phyloP scores from a whole-genome alignment of 2,113 vertebrate species.

The Corydoras sp. region DNA sequence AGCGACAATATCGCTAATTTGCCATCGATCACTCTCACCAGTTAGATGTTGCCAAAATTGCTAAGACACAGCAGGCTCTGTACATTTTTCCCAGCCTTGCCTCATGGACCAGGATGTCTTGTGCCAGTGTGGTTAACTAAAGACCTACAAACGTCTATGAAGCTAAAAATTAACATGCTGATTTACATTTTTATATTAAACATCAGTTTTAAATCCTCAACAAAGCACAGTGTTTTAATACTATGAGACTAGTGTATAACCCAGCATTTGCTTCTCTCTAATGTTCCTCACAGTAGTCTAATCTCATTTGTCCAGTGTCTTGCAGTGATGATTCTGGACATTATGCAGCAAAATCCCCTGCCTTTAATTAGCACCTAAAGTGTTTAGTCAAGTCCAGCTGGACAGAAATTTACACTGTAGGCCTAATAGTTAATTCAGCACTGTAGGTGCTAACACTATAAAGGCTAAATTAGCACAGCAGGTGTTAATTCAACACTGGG shows the following conservation, averaged over 20 bases:
- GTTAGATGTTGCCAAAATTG: constrained; percentile 5
- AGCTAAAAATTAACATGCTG: too few species aligned
- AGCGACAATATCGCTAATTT: constrained; percentile 14
- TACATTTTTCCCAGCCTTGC: background rate
- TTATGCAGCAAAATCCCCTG: background rate
- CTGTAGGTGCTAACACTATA: background rate
- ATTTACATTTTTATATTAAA: background rate
- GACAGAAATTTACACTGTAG: background rate
- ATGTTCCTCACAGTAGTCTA: background rate
- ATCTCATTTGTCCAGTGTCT: constrained; percentile 4
- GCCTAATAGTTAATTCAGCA: background rate
- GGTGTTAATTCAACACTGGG: constrained; percentile 3
- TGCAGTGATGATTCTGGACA: background rate
- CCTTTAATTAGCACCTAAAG: constrained; percentile 11
- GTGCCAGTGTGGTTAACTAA: constrained; percentile 18
- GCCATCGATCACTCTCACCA: constrained; percentile 2
- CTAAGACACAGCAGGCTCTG: constrained; percentile 20
- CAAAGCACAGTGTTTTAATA: background rate
- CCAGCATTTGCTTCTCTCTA: too few species aligned
- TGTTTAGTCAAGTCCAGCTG: background rate
- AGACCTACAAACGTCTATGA: background rate
- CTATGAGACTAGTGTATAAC: too few species aligned
- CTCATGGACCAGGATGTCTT: background rate
- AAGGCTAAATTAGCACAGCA: background rate
- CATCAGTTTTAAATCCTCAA: background rate